Evolutionary conservation across 2,113 vertebrate species (phyloP).

Genomic region (Clupea harengus): DNA sequence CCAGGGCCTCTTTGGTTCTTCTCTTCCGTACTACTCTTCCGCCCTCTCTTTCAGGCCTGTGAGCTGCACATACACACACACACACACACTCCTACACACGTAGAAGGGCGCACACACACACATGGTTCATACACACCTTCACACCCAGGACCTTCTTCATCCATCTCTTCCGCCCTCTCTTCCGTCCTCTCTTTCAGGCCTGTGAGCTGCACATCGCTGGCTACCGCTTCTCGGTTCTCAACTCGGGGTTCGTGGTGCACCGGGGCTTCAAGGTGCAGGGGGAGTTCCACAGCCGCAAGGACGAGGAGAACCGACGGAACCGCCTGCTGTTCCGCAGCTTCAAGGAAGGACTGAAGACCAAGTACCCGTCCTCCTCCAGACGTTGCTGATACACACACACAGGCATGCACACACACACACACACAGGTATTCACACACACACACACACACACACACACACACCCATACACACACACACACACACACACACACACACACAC

Average conservation of each 20-base stretch:
- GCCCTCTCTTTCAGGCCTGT: constrained; percentile 74
- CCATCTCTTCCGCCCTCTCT: background rate
- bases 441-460: background rate
- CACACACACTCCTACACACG: background rate
- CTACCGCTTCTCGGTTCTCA: constrained; percentile 82
- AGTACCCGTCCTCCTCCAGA: constrained; percentile 78
- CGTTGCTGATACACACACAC: constrained; percentile 74
- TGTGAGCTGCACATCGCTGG: constrained; percentile 87
- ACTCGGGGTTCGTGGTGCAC: constrained; percentile 85
- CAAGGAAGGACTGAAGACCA: constrained; percentile 84
- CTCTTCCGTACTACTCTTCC: too few species aligned
- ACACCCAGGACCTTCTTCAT: background rate
- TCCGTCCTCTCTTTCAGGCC: constrained; percentile 62
- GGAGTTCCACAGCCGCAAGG: constrained; percentile 85
- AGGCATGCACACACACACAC: background rate
- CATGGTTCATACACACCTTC: too few species aligned
- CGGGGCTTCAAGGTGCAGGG: constrained; percentile 84
- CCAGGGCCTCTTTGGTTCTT: background rate
- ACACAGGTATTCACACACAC: background rate
- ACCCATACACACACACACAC: constrained; percentile 43
- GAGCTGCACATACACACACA: constrained; percentile 71
- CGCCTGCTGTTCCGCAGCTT: constrained; percentile 85
- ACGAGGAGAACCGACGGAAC: constrained; percentile 86
- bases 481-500: background rate
- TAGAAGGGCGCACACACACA: too few species aligned